These are phyloP conservation scores for Eucriotettix oculatus DNA, from an alignment of 2,888 invertebrate species.

Conservation along the genomic window DNA sequence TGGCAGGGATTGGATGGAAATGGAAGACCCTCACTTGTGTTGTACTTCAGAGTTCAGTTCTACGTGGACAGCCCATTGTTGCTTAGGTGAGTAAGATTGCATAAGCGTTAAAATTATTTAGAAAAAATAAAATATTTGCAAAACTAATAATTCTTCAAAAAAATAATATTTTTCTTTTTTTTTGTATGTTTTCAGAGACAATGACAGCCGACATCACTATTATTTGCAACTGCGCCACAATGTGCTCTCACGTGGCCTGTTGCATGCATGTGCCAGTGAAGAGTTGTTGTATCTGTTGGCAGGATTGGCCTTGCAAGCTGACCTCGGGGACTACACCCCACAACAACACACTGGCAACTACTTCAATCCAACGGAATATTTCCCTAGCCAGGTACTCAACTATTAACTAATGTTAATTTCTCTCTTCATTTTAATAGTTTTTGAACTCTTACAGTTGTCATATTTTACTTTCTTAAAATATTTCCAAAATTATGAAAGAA, in stretches of 20 bases:
- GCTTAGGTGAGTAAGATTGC: constrained; percentile 40
- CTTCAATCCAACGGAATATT: constrained; percentile 11
- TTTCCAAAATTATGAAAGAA: too few species aligned
- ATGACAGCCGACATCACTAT: constrained; percentile 81
- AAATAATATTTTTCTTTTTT: neutral
- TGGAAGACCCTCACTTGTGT: constrained; percentile 73
- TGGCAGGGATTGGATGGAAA: constrained; percentile 73
- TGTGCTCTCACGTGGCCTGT: constrained; percentile 34
- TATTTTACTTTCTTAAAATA: too few species aligned
- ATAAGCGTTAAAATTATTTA: neutral
- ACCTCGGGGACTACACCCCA: constrained; percentile 64
- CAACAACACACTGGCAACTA: constrained; percentile 22
- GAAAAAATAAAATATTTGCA: neutral
- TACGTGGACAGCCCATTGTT: constrained; percentile 85
- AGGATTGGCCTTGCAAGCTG: constrained; percentile 82
- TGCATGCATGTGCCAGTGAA: constrained; percentile 45
- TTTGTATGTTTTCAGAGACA: constrained; percentile 40
- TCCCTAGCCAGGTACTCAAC: constrained; percentile 7
- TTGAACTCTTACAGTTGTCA: too few species aligned
- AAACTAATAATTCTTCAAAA: too few species aligned
- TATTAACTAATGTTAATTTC: too few species aligned
- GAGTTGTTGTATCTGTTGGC: constrained; percentile 63
- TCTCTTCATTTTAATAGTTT: too few species aligned
- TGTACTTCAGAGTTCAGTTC: constrained; percentile 84
- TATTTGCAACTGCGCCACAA: constrained; percentile 90